Percentiles rank a stretch among this genome's conserved stretches.
Conservation (phyloP, 2,113 vertebrate genomes). For the Pachypanchax playfairii region DNA sequence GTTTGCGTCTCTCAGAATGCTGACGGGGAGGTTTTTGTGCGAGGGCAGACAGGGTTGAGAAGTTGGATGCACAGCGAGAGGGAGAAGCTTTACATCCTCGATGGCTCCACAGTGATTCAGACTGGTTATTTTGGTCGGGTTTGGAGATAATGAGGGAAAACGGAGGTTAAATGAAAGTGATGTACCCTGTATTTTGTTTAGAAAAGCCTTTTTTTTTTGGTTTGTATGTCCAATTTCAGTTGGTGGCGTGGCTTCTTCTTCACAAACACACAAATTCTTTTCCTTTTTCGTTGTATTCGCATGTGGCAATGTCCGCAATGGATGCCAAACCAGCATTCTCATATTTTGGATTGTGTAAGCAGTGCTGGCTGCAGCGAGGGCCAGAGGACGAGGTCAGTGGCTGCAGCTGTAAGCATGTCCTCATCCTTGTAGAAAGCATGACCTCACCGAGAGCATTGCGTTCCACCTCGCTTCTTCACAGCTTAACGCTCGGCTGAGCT, state of each 20-base stretch:
- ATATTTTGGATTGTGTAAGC: conserved; percentile 42
- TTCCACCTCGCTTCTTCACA: conserved; percentile 40
- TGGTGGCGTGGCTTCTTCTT: conserved; percentile 10
- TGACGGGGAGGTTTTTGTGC: conserved; percentile 32
- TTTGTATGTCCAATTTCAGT: conserved; percentile 8
- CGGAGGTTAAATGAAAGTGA: conserved; percentile 22
- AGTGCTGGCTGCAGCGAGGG: conserved; percentile 8
- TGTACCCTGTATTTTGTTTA: conserved; percentile 19
- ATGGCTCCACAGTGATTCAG: conserved; percentile 43
- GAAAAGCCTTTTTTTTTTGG: conserved; percentile 16
- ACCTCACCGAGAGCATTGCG: conserved; percentile 39
- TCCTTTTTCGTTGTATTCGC: conserved; percentile 20
- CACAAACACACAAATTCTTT: conserved; percentile 9
- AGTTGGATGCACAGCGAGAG: conserved; percentile 2
- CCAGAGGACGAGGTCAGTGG: conserved; percentile 54
- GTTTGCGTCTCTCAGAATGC: conserved; percentile 32
- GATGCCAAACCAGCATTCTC: conserved; percentile 49
- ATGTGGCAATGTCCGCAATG: conserved; percentile 33
- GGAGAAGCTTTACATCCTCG: conserved; percentile 7
- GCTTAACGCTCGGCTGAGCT: conserved; percentile 23
- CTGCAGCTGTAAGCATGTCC: conserved; percentile 61
- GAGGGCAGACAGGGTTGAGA: conserved; percentile 30
- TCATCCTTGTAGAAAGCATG: conserved; percentile 55
- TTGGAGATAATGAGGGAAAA: conserved; percentile 36
- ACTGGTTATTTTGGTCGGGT: conserved; percentile 6